Base-by-base conservation (phyloP, 2,797 vertebrate species). In the Artibeus jamaicensis region DNA sequence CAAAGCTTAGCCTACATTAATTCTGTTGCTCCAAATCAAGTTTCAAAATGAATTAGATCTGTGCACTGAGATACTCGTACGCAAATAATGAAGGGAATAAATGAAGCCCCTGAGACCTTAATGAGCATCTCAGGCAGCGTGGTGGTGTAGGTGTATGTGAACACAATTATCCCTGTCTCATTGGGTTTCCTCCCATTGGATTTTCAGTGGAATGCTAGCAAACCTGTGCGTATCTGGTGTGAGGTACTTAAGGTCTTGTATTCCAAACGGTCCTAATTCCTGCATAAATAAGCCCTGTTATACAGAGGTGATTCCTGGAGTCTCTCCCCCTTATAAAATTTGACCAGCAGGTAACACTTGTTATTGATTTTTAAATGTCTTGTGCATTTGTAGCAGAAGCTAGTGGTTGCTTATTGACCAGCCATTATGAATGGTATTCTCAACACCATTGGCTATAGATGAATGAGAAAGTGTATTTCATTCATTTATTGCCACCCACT, bases 11-110 rank as follows among this genome's bases (percentile, higher is more conserved):
- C 16, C 16, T 12, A 39, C 22, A n/a, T 48, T 88, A 91, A 88
- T 88, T 77, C 39, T 34, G 48, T 70, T 93, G 62, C 44, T 62
- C 44, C 34, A 86, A 93, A 73, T 82, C 19, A 83, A 82, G 29
- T 68, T 62, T 89, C n/a, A 86, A 93, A 96, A 32, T 76, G 74
- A 94, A 94, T 95, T 91, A 86, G 53, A 57, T 74, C 42, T 50
- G 19, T 62, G 26, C 9, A 53, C 48, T 86, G 21, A 78, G 73
- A 29, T 46, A 70, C 19, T 21, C 76, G 4, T 67, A 53, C 44
- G 62, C 21, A 65, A 77, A 76, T 77, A 92, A 88, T 34, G 26
- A 96, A 19, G 55, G 94, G 44, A 82, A 50, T 84, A 91, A 94
- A 53, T 39, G 67, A 91, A 91, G 24, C 93, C 89, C 78, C 7